Evolutionary conservation across 2,888 invertebrate species (phyloP).

Genomic region (Acrocyrtus sp.): DNA sequence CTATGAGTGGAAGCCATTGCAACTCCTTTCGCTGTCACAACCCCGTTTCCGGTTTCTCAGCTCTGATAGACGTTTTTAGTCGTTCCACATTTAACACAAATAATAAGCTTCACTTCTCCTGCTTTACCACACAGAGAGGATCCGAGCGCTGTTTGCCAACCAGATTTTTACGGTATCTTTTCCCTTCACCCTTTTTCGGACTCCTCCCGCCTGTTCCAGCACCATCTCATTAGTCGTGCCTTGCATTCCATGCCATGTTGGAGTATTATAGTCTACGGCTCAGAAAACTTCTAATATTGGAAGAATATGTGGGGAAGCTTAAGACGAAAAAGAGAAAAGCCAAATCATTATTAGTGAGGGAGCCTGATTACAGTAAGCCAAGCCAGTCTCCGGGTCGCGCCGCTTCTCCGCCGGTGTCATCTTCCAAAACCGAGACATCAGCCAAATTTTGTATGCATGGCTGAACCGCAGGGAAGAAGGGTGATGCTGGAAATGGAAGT

Average conservation of each 20-base stretch:
- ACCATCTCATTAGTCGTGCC: conserved; percentile 43
- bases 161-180: conserved; percentile 40
- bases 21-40: conserved; percentile 39
- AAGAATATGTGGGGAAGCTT: conserved; percentile 11
- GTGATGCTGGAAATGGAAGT: too few relatives aligned
- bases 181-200: conserved; percentile 10
- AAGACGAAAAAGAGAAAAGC: background rate
- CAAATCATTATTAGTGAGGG: conserved; percentile 27
- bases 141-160: too few relatives aligned
- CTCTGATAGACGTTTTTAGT: conserved; percentile 41
- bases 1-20: conserved; percentile 39
- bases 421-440: conserved; percentile 43
- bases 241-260: conserved; percentile 37
- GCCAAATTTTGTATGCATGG: conserved; percentile 47
- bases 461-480: too few relatives aligned
- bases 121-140: background rate
- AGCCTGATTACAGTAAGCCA: background rate
- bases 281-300: too few relatives aligned
- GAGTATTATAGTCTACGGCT: conserved; percentile 19
- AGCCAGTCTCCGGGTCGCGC: too few relatives aligned
- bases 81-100: conserved; percentile 33
- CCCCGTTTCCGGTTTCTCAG: conserved; percentile 45
- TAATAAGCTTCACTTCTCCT: conserved; percentile 14
- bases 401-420: conserved; percentile 23
- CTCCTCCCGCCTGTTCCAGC: conserved; percentile 37